These are phyloP conservation scores for Centropus bengalensis DNA, from an alignment of 2,113 vertebrate genomes.

Conservation along the genomic window DNA sequence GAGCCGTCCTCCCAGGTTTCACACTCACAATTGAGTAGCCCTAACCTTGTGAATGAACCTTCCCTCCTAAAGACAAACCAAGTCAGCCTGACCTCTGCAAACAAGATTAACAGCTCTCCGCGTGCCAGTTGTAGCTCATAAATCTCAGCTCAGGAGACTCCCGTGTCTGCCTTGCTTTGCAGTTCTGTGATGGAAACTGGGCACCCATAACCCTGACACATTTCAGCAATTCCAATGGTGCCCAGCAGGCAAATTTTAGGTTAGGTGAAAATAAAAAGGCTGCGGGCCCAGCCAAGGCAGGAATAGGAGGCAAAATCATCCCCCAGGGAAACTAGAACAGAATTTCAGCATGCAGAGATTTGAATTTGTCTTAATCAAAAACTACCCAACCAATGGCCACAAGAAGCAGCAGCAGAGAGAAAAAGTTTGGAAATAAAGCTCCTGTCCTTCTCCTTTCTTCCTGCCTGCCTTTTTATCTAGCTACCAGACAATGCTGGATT, in stretches of 20 bases:
- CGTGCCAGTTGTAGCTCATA: neutral
- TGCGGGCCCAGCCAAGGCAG: neutral
- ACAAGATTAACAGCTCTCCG: neutral
- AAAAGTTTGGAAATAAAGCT: neutral
- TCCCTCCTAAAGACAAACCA: neutral
- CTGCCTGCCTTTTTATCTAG: neutral
- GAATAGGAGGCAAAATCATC: neutral
- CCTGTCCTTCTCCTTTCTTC: neutral
- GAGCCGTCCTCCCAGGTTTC: too few relatives aligned
- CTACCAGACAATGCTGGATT: slow-evolving; percentile 94
- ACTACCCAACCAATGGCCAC: neutral
- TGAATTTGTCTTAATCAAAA: neutral
- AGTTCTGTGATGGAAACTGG: neutral
- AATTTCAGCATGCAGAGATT: neutral
- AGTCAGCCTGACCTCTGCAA: neutral
- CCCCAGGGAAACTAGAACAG: neutral
- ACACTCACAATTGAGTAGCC: too few relatives aligned
- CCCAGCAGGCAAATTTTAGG: neutral
- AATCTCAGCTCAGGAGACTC: neutral
- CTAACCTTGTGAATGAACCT: too few relatives aligned
- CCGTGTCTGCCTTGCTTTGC: neutral
- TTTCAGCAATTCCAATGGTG: neutral
- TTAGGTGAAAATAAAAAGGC: neutral
- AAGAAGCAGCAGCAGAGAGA: neutral
- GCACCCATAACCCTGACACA: neutral